These are phyloP conservation scores for Ceratoteleas bidentatus DNA, from an alignment of 1,140 invertebrate genomes.

Conservation along the genomic window DNA sequence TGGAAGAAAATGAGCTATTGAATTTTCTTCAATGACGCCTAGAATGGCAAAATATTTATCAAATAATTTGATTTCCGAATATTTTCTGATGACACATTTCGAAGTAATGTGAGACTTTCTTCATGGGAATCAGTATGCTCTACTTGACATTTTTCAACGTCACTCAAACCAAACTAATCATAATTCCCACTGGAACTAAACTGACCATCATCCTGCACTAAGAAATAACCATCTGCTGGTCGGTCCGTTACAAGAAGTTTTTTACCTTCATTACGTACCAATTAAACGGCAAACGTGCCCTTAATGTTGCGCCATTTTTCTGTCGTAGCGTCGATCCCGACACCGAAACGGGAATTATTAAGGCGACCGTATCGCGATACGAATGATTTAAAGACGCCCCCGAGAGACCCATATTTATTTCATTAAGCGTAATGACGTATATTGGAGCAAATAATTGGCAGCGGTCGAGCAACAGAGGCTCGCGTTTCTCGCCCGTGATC, in stretches of 20 bases:
- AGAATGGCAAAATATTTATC: no score
- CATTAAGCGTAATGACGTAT: constrained; percentile 47
- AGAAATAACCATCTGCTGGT: constrained; percentile 26
- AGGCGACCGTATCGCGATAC: constrained; percentile 16
- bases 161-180: no score
- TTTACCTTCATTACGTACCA: constrained; percentile 42
- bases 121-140: no score
- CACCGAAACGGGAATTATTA: constrained; percentile 37
- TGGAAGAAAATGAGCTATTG: no score
- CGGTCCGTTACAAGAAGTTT: constrained; percentile 17
- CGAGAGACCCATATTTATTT: constrained; percentile 47
- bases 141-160: no score
- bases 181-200: not conserved
- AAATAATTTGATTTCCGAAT: no score
- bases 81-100: no score
- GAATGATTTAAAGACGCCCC: constrained; percentile 20
- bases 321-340: constrained; percentile 20
- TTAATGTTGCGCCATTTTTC: constrained; percentile 33
- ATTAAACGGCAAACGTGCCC: constrained; percentile 38
- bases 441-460: constrained; percentile 41
- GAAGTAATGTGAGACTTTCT: no score
- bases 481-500: constrained; percentile 28
- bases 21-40: no score
- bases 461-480: constrained; percentile 3
- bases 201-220: not conserved